These are phyloP conservation scores for Suricata suricatta DNA, from an alignment of 2,113 vertebrate genomes.

Conservation along the genomic window DNA sequence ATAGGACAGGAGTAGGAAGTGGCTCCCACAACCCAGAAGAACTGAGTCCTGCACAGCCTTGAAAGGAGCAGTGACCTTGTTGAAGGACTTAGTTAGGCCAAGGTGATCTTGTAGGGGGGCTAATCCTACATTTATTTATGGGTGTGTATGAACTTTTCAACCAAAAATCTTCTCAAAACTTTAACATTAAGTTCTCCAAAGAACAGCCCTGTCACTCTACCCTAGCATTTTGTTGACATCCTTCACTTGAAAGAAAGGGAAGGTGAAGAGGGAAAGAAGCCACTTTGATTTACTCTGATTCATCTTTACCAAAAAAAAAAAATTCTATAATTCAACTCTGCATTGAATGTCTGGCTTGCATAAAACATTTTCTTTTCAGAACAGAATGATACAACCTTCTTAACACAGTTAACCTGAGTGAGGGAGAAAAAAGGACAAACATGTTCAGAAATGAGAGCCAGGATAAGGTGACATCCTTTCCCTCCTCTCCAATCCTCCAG, in stretches of 20 bases:
- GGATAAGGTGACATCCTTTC: neutral
- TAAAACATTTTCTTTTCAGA: neutral
- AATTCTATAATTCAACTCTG: conserved; percentile 15
- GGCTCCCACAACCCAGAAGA: neutral
- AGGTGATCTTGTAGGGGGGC: neutral
- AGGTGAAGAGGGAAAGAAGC: neutral
- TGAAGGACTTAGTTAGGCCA: neutral
- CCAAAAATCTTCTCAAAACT: neutral
- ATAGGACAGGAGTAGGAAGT: neutral
- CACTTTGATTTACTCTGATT: neutral
- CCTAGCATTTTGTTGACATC: neutral
- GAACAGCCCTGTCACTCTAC: neutral
- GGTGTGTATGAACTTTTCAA: conserved; percentile 14
- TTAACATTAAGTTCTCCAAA: conserved; percentile 41
- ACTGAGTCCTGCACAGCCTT: neutral
- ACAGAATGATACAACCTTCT: neutral
- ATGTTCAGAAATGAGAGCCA: neutral
- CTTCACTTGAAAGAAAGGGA: neutral
- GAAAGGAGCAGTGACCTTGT: neutral
- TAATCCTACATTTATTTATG: neutral
- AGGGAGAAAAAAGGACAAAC: conserved; percentile 36
- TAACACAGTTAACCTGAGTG: conserved; percentile 39
- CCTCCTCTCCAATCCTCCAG: neutral
- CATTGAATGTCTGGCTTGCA: neutral
- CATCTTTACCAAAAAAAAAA: conserved; percentile 34